Conservation (phyloP, 2,888 invertebrate genomes). For the Galeopsomyia nigrocyanea region DNA sequence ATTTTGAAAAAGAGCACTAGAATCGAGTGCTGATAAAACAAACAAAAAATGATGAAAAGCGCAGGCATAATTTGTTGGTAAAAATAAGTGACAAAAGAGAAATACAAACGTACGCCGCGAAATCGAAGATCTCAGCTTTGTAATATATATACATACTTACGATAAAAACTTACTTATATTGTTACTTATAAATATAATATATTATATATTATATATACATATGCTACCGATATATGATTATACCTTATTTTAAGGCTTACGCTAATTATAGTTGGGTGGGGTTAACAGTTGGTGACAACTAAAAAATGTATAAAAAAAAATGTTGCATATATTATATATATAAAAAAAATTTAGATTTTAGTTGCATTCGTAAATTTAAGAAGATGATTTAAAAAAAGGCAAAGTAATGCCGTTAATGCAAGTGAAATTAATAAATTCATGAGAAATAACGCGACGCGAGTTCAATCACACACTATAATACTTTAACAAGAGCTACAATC, state of each 20-base stretch:
- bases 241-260: slow-evolving; percentile 48
- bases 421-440: slow-evolving; percentile 13
- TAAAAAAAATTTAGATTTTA: slow-evolving; percentile 49
- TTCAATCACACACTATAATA: slow-evolving; percentile 36
- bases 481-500: slow-evolving; percentile 26
- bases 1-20: neutral
- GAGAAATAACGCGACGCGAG: slow-evolving; percentile 23
- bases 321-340: slow-evolving; percentile 50
- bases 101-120: slow-evolving; percentile 34
- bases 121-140: slow-evolving; percentile 47
- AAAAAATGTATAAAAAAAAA: slow-evolving; percentile 54
- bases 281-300: slow-evolving; percentile 54
- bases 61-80: neutral
- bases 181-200: slow-evolving; percentile 49
- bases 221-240: slow-evolving; percentile 42
- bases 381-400: slow-evolving; percentile 26
- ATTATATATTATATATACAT: slow-evolving; percentile 43
- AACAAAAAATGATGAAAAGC: slow-evolving; percentile 2
- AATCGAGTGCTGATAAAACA: neutral
- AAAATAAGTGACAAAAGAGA: slow-evolving; percentile 8
- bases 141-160: slow-evolving; percentile 45
- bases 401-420: slow-evolving; percentile 30
- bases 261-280: slow-evolving; percentile 50
- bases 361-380: slow-evolving; percentile 39
- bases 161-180: slow-evolving; percentile 46